Evolutionary conservation across 2,797 vertebrate genomes (phyloP).

Genomic region (Dipus sagitta): DNA sequence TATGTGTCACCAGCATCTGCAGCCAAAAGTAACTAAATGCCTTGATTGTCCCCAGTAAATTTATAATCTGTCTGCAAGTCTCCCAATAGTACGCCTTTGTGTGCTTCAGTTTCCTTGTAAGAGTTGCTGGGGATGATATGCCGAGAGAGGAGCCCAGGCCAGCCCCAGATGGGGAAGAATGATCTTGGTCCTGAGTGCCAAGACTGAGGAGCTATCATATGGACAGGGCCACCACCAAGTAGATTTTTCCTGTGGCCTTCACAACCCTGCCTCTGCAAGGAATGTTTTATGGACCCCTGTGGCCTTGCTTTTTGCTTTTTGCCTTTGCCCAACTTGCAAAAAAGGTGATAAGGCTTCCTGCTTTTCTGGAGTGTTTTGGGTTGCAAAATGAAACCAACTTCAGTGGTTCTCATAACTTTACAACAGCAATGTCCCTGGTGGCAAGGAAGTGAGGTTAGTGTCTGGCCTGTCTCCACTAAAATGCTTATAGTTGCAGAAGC

Average conservation of each 20-base stretch:
- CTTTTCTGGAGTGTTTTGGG: neutral
- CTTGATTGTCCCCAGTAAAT: constrained; percentile 80
- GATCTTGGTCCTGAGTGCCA: constrained; percentile 15
- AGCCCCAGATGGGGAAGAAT: neutral
- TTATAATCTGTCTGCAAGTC: constrained; percentile 81
- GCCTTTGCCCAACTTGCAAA: constrained; percentile 31
- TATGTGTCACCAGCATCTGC: constrained; percentile 64
- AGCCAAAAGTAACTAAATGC: constrained; percentile 76
- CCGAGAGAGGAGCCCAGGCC: neutral
- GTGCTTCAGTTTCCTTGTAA: constrained; percentile 67
- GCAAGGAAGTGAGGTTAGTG: neutral
- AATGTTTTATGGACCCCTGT: neutral
- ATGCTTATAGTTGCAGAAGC: neutral
- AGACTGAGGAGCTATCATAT: neutral
- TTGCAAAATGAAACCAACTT: constrained; percentile 59
- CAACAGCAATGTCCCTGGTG: neutral
- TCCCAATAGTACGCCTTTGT: constrained; percentile 77
- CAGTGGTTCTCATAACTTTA: constrained; percentile 27
- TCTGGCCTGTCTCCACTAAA: neutral
- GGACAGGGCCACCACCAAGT: too few relatives aligned
- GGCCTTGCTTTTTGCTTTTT: constrained; percentile 5
- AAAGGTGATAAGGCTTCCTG: constrained; percentile 16
- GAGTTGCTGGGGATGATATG: constrained; percentile 62
- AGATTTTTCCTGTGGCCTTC: neutral
- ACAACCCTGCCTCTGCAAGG: neutral